Conservation (phyloP, 23 tunicate species). For the Clavelina lepadiformis region DNA sequence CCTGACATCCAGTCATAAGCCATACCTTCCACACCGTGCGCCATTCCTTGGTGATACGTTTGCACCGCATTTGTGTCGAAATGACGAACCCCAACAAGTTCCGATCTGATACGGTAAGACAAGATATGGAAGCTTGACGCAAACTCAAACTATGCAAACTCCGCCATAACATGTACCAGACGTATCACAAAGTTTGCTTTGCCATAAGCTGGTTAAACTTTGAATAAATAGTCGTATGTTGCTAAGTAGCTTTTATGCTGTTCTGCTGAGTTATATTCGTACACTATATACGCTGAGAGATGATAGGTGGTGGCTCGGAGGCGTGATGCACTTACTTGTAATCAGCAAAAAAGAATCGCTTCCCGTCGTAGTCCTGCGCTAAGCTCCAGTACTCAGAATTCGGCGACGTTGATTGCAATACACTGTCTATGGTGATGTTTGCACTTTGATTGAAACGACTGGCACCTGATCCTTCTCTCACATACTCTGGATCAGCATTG, state of each 20-base stretch:
- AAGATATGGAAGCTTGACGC: too few species aligned
- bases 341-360: constrained; percentile 49
- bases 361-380: constrained; percentile 51
- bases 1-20: constrained; percentile 43
- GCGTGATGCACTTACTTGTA: constrained; percentile 27
- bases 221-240: too few species aligned
- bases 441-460: too few species aligned
- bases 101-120: too few species aligned
- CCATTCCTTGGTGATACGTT: constrained; percentile 46
- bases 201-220: too few species aligned
- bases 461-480: not conserved
- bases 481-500: constrained; percentile 87
- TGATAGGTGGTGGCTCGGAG: not conserved
- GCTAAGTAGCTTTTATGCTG: too few species aligned
- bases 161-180: too few species aligned
- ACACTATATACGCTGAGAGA: too few species aligned
- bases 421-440: constrained; percentile 28
- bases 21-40: constrained; percentile 40
- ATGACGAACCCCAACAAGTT: constrained; percentile 35
- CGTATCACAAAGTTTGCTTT: too few species aligned
- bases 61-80: constrained; percentile 12
- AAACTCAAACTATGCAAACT: too few species aligned
- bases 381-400: constrained; percentile 83
- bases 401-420: constrained; percentile 28
- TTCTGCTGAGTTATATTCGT: too few species aligned